Evolutionary conservation across 2,797 vertebrate genomes (phyloP).

Genomic region (Acanthiza pusilla): DNA sequence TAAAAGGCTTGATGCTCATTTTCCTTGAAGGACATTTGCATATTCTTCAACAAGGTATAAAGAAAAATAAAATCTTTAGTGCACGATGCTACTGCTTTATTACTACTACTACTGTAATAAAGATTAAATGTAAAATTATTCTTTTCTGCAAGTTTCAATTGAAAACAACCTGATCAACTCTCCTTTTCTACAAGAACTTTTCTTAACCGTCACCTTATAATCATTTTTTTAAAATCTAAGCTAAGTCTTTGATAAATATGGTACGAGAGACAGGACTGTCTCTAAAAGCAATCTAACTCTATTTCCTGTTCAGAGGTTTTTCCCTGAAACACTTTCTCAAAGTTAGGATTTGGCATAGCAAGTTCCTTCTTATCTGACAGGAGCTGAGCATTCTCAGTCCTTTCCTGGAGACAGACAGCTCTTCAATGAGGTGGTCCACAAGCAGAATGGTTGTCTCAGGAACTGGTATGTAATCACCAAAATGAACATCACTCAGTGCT

Average conservation of each 20-base stretch:
- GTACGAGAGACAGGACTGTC: neutral
- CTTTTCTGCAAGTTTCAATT: neutral
- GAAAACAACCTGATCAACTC: neutral
- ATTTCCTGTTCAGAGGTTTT: neutral
- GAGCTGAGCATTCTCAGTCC: neutral
- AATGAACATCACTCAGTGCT: neutral
- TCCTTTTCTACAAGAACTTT: neutral
- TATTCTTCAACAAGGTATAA: neutral
- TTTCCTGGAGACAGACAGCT: neutral
- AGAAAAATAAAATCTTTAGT: neutral
- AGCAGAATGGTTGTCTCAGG: neutral
- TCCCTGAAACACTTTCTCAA: neutral
- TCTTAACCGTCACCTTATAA: neutral
- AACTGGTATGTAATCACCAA: neutral
- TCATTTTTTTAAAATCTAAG: neutral
- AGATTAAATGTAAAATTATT: neutral
- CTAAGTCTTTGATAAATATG: neutral
- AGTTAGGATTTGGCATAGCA: neutral
- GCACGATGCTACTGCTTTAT: neutral
- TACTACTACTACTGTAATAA: neutral
- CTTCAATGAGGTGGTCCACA: neutral
- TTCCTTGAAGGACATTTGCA: neutral
- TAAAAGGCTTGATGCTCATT: neutral
- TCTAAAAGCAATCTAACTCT: neutral
- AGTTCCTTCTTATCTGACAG: neutral